phyloP scores from a whole-genome alignment of 1,140 invertebrate species.

The Cherax quadricarinatus region DNA sequence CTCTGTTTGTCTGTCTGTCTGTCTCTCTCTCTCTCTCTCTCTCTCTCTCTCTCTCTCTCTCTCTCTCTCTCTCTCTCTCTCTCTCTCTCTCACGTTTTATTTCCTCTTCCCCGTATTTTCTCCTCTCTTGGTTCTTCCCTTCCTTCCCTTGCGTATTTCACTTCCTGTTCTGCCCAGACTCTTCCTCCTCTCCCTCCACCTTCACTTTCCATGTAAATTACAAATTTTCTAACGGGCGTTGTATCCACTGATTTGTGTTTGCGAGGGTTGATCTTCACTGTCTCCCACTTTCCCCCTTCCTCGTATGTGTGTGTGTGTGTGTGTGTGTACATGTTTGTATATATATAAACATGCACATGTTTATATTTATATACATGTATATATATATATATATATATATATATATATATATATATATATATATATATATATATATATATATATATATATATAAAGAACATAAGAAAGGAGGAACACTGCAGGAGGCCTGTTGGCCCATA shows the following conservation, averaged over 20 bases:
- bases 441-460: too few species aligned
- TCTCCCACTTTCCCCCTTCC: too few species aligned
- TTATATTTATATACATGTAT: too few species aligned
- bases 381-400: too few species aligned
- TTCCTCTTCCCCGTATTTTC: neutral
- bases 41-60: constrained; percentile 11
- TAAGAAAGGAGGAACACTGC: too few species aligned
- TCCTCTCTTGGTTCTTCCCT: neutral
- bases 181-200: neutral
- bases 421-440: too few species aligned
- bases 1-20: neutral
- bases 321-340: neutral
- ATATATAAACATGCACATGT: neutral
- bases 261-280: too few species aligned
- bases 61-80: constrained; percentile 23
- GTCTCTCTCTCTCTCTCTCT: constrained; percentile 13
- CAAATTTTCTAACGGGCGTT: neutral
- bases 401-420: too few species aligned
- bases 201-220: neutral
- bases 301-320: constrained; percentile 19
- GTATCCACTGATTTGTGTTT: neutral
- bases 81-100: neutral
- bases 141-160: neutral
- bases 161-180: neutral
- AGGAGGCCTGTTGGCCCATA: too few species aligned